Evolutionary conservation across 1,140 invertebrate genomes (phyloP).

Genomic region (Helicorthomorpha holstii): DNA sequence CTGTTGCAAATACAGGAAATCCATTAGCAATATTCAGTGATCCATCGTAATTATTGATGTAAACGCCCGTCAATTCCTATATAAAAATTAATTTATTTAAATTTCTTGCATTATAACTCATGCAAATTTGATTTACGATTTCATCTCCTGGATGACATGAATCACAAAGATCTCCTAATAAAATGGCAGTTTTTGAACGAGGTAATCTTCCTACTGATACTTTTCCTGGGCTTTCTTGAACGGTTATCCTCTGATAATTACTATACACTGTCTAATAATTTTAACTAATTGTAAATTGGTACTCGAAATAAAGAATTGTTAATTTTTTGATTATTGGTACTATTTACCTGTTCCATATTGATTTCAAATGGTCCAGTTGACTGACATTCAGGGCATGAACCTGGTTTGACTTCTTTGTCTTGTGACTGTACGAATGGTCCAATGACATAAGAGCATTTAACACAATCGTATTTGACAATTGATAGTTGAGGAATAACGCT

Average conservation of each 20-base stretch:
- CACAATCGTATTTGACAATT: constrained; percentile 94
- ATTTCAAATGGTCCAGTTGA: constrained; percentile 77
- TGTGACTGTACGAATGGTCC: constrained; percentile 93
- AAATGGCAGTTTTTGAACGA: constrained; percentile 91
- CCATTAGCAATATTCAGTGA: constrained; percentile 80
- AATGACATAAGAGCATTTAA: constrained; percentile 82
- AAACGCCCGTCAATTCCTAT: constrained; percentile 61
- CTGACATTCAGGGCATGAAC: constrained; percentile 95
- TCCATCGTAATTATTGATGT: constrained; percentile 95
- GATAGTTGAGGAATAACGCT: constrained; percentile 90
- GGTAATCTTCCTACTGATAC: constrained; percentile 92
- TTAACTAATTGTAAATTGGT: background rate
- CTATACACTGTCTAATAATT: constrained; percentile 75
- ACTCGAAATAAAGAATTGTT: background rate
- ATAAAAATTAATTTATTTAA: constrained; percentile 7
- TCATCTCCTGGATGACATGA: constrained; percentile 96
- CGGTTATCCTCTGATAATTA: constrained; percentile 94
- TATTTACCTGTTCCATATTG: constrained; percentile 51
- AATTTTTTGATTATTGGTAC: constrained; percentile 5
- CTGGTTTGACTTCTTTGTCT: constrained; percentile 83
- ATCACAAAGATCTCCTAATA: constrained; percentile 90
- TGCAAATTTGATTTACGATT: constrained; percentile 47
- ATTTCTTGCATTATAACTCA: background rate
- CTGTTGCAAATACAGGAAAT: constrained; percentile 96
- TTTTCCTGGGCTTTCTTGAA: constrained; percentile 64